A percentile compares a stretch with the other conserved stretches of the same genome.
Conservation (phyloP, 1,140 invertebrate genomes). For the Drosophila oshimai region DNA sequence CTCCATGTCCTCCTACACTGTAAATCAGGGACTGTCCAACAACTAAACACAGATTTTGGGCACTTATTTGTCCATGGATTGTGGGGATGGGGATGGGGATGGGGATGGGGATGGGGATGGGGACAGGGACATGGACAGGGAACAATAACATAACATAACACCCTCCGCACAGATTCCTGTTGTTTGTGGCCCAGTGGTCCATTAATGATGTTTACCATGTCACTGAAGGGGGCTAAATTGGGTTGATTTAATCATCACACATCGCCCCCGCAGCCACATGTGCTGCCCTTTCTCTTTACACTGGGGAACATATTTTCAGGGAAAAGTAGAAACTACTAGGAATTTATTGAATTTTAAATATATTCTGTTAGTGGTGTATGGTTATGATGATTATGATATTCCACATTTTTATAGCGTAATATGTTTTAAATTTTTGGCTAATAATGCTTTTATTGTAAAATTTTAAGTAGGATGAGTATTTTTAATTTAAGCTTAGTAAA, state of each 20-base stretch:
- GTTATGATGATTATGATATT: no score
- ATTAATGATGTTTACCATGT: slow-evolving; percentile 53
- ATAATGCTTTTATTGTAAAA: no score
- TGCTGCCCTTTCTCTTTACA: background rate
- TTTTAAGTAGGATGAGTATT: no score
- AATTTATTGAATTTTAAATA: no score
- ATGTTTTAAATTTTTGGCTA: no score
- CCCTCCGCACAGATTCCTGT: background rate
- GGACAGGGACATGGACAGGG: no score
- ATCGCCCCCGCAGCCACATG: background rate
- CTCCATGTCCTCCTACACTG: background rate
- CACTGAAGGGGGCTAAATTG: background rate
- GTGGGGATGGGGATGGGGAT: background rate
- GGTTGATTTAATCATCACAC: slow-evolving; percentile 36
- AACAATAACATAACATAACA: background rate
- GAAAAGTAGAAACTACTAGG: background rate
- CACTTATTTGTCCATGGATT: slow-evolving; percentile 6
- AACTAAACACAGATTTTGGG: slow-evolving; percentile 8
- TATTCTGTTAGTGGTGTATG: no score
- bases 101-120: no score
- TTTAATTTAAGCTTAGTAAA: no score
- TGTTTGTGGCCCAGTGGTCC: slow-evolving; percentile 9
- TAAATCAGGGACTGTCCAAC: slow-evolving; percentile 22
- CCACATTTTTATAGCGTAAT: no score
- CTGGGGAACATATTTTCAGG: background rate